These are phyloP conservation scores for Bucco capensis DNA, from an alignment of 2,113 vertebrate genomes.

Conservation along the genomic window DNA sequence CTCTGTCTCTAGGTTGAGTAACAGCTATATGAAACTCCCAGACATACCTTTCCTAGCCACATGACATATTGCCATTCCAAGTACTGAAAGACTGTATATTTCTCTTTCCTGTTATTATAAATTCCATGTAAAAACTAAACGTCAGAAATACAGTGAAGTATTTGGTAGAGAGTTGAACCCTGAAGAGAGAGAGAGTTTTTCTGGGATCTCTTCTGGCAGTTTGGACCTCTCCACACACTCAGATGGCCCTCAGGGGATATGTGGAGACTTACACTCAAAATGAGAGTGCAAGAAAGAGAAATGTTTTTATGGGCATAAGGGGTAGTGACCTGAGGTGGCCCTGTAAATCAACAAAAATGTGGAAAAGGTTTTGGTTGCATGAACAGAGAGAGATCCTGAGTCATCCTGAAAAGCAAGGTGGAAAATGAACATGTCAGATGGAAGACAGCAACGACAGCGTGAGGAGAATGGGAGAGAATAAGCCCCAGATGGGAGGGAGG, in stretches of 20 bases:
- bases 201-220: conserved; percentile 3
- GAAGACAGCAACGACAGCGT: not conserved
- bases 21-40: conserved; percentile 78
- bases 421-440: not conserved
- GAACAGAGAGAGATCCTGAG: not conserved
- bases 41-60: conserved; percentile 75
- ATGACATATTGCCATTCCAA: conserved; percentile 72
- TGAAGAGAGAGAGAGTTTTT: conserved; percentile 8
- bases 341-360: conserved; percentile 24
- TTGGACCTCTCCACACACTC: not conserved
- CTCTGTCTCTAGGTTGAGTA: conserved; percentile 71
- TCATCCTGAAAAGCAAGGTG: not conserved
- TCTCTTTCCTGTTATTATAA: conserved; percentile 80
- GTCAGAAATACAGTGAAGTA: conserved; percentile 49
- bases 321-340: conserved; percentile 19
- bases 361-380: not conserved
- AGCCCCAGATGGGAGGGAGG: not conserved
- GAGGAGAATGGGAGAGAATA: not conserved
- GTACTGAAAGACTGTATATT: conserved; percentile 74
- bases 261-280: not conserved
- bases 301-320: not conserved
- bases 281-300: not conserved
- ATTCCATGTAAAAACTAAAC: conserved; percentile 68
- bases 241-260: not conserved
- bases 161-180: conserved; percentile 46